Evolutionary conservation across 2,888 invertebrate species (phyloP).

Genomic region (Nezara viridula): DNA sequence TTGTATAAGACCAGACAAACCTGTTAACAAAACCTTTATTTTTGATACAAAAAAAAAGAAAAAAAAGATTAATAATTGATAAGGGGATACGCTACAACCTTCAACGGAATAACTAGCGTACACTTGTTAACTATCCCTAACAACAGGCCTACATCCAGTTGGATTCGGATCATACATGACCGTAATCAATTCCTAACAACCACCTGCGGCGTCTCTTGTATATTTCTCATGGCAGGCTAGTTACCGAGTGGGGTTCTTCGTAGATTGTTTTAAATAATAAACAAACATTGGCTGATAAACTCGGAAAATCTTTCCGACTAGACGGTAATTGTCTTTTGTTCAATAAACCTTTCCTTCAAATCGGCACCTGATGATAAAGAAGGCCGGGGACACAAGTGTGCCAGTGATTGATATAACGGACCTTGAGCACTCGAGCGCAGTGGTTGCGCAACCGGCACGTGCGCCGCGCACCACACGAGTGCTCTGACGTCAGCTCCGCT

Average conservation of each 20-base stretch:
- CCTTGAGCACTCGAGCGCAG: constrained; percentile 37
- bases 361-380: background rate
- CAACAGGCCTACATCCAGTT: background rate
- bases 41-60: background rate
- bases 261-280: background rate
- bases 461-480: constrained; percentile 17
- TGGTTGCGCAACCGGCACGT: constrained; percentile 39
- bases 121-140: background rate
- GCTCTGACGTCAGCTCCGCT: background rate
- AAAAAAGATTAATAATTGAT: background rate
- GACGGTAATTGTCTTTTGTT: background rate
- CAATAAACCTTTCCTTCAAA: background rate
- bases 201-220: background rate
- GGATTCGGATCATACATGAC: background rate
- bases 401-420: constrained; percentile 37
- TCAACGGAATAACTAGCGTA: background rate
- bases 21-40: background rate
- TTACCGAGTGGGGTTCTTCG: background rate
- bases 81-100: background rate
- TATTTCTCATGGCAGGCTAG: background rate
- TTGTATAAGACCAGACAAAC: background rate
- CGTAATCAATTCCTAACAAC: background rate
- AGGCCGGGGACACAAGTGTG: background rate
- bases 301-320: background rate
- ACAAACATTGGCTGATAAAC: background rate